Evolutionary conservation across 92 coral and sea anemone genomes (phyloP).

Genomic region (Isaurus tuberculatus): DNA sequence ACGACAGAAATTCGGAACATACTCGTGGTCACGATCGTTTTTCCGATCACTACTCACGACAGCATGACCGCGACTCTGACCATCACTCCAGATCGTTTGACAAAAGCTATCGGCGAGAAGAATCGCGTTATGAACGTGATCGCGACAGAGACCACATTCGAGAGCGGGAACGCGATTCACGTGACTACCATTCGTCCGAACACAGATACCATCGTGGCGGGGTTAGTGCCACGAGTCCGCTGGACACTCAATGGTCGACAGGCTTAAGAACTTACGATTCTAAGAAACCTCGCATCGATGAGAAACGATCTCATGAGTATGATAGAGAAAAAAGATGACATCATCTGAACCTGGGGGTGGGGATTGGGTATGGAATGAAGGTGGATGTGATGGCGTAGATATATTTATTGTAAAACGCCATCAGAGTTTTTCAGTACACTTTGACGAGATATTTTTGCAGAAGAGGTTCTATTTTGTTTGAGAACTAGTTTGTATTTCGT

Average conservation of each 20-base stretch:
- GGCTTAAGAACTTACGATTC: conserved; percentile 58
- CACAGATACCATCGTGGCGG: conserved; percentile 57
- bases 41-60: conserved; percentile 83
- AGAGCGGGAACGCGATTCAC: conserved; percentile 78
- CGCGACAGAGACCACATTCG: conserved; percentile 33
- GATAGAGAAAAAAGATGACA: conserved; percentile 83
- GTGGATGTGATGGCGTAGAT: background rate
- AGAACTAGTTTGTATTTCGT: background rate
- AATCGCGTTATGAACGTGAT: conserved; percentile 31
- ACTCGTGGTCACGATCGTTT: conserved; percentile 77
- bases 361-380: background rate
- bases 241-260: conserved; percentile 42
- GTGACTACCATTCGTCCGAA: conserved; percentile 80
- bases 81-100: conserved; percentile 81
- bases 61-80: conserved; percentile 73
- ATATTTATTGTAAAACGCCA: conserved; percentile 21
- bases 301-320: conserved; percentile 63
- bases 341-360: conserved; percentile 12
- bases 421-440: background rate
- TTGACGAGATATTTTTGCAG: background rate
- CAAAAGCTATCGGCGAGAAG: conserved; percentile 62
- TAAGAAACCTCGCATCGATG: conserved; percentile 72
- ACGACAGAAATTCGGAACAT: conserved; percentile 68
- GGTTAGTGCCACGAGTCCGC: conserved; percentile 25
- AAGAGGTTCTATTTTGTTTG: background rate